Base-by-base conservation (phyloP, 1,140 invertebrate species). In the Drosophila quadrilineata region DNA sequence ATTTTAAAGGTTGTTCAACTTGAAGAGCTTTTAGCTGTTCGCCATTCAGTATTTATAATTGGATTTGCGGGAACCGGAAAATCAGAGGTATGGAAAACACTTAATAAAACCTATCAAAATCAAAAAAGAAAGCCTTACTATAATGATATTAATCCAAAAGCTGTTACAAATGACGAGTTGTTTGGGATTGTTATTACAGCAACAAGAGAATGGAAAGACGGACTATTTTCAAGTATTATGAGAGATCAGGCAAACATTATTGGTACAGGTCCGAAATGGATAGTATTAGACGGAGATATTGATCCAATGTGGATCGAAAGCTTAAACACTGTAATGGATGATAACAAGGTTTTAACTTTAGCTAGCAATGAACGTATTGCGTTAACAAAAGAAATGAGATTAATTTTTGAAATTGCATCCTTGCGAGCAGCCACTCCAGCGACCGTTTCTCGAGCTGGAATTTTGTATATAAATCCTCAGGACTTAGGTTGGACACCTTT, bases 231-330 rank as follows among this genome's bases (percentile, higher is more conserved):
- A 0, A 93, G 95, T 0, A 92, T 98, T 24, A 98, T 98, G 95
- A 91, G 97, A 80, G 97, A 98, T 87, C 95, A 98, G 91, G 96
- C 95, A 1, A 97, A 98, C 89, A 92, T 96, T 92, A 90, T 92
- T 0, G 94, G 94, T 0, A 71, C 48, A 8, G 95, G 95, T 6
- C 96, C 96, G 0, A 98, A 98, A 89, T 99, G 98, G 98, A 97
- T 99, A 74, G 94, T 99, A 3, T 92, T 98, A 21, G 98, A 99
- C 90, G 97, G 97, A 17, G 97, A 98, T 87, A 98, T 98, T 85
- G 97, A 98, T 92, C 97, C 97, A 0, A 98, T 98, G 96, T 98
- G 96, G 97, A 98, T 98, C 76, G 96, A 98, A 91, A 97, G 95
- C 3, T 91, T 98, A 0, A 98, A 98, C 77, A 95, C 94, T 3